Evolutionary conservation across 2,113 vertebrate species (phyloP).

Genomic region (Phainopepla nitens): DNA sequence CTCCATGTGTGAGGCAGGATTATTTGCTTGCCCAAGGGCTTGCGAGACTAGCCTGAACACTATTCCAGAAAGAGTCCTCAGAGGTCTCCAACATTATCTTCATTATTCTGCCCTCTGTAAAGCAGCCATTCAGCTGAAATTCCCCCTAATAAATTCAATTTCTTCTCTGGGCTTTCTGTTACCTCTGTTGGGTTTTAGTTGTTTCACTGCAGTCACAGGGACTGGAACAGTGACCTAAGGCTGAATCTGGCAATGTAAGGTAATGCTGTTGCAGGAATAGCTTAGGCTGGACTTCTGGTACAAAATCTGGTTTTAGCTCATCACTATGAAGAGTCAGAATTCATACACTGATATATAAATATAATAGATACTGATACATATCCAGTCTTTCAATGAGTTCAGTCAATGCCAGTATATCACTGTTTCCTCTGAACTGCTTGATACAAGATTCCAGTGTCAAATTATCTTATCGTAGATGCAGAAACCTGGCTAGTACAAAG

Average conservation of each 20-base stretch:
- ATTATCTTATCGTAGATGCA: neutral
- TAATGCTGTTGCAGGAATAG: neutral
- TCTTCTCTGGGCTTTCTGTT: neutral
- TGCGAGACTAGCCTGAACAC: neutral
- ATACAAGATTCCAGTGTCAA: neutral
- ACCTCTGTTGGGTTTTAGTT: neutral
- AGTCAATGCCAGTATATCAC: neutral
- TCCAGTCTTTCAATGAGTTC: neutral
- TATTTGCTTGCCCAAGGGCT: neutral
- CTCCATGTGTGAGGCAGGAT: neutral
- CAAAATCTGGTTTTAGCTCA: neutral
- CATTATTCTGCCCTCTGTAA: neutral
- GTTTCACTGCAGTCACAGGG: neutral
- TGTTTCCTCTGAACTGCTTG: neutral
- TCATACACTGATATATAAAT: neutral
- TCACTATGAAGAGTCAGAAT: neutral
- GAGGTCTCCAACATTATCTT: neutral
- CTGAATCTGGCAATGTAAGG: neutral
- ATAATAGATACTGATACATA: neutral
- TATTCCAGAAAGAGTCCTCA: neutral
- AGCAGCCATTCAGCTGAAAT: neutral
- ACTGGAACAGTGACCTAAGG: neutral
- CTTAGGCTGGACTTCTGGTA: neutral
- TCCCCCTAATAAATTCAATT: neutral
- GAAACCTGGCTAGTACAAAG: neutral